These are phyloP conservation scores for Chromoteleia sp. DNA, from an alignment of 2,888 invertebrate genomes.

Conservation along the genomic window DNA sequence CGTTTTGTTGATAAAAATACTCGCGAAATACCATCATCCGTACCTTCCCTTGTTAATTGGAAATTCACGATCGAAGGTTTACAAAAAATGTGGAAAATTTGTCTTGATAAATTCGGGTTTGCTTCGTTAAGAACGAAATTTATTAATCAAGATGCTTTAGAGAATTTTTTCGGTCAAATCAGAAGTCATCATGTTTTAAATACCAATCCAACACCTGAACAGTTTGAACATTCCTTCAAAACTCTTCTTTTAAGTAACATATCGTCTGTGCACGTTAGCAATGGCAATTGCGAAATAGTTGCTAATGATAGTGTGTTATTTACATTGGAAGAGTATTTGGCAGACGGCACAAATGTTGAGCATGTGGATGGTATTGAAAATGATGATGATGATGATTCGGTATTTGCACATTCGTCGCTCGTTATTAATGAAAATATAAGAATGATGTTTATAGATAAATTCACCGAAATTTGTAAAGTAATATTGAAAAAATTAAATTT, in stretches of 20 bases:
- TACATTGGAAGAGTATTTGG: conserved; percentile 13
- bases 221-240: conserved; percentile 13
- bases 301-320: conserved; percentile 2
- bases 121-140: not conserved
- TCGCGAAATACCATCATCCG: not conserved
- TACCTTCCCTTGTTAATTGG: not conserved
- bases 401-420: not conserved
- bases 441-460: not conserved
- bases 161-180: conserved; percentile 24
- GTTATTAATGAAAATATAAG: conserved; percentile 2
- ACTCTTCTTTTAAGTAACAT: conserved; percentile 7
- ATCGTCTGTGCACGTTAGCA: not conserved
- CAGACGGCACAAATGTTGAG: not conserved
- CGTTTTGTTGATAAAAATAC: conserved; percentile 2
- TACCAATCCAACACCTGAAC: conserved; percentile 1
- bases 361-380: not conserved
- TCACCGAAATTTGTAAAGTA: not conserved
- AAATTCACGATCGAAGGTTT: conserved; percentile 17
- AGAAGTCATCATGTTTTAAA: not conserved
- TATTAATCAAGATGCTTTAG: conserved; percentile 22
- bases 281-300: not conserved
- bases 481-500: conserved; percentile 9
- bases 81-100: conserved; percentile 16
- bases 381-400: not conserved
- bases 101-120: not conserved